Percentiles rank a stretch among this genome's conserved stretches.
phyloP scores from a whole-genome alignment of 2,797 vertebrate genomes.

The Rhinella marina region DNA sequence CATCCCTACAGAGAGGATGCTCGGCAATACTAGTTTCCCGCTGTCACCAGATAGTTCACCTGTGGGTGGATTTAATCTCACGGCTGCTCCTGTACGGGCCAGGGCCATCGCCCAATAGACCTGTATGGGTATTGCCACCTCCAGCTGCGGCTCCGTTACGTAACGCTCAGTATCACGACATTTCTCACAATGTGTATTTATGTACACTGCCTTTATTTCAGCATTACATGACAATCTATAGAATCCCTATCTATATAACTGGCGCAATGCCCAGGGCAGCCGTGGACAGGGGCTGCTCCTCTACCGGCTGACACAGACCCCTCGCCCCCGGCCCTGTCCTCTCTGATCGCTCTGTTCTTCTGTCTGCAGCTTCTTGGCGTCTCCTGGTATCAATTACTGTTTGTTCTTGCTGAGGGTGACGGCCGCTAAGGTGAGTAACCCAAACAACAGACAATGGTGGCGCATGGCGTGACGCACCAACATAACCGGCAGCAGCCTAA shows the following conservation, averaged over 20 bases:
- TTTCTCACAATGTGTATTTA: too few species aligned
- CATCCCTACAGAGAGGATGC: too few species aligned
- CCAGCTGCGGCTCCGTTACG: too few species aligned
- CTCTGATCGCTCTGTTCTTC: not conserved
- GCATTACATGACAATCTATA: not conserved
- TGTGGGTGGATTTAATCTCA: too few species aligned
- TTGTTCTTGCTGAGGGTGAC: slow-evolving; percentile 36
- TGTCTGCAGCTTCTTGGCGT: slow-evolving; percentile 28
- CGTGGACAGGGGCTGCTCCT: not conserved
- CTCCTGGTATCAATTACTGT: slow-evolving; percentile 48
- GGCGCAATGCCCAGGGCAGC: not conserved
- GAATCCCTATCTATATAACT: not conserved
- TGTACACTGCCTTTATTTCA: too few species aligned
- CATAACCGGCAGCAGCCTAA: not conserved
- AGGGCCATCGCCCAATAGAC: too few species aligned
- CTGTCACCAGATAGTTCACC: too few species aligned
- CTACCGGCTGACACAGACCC: not conserved
- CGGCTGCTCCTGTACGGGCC: too few species aligned
- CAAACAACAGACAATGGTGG: slow-evolving; percentile 47
- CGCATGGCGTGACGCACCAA: not conserved
- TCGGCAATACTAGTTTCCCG: too few species aligned
- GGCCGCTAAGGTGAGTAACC: slow-evolving; percentile 41
- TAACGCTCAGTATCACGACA: too few species aligned
- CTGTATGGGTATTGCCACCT: too few species aligned
- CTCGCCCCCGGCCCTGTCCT: not conserved